phyloP scores from a whole-genome alignment of 2,113 vertebrate genomes.

The Scomber japonicus region DNA sequence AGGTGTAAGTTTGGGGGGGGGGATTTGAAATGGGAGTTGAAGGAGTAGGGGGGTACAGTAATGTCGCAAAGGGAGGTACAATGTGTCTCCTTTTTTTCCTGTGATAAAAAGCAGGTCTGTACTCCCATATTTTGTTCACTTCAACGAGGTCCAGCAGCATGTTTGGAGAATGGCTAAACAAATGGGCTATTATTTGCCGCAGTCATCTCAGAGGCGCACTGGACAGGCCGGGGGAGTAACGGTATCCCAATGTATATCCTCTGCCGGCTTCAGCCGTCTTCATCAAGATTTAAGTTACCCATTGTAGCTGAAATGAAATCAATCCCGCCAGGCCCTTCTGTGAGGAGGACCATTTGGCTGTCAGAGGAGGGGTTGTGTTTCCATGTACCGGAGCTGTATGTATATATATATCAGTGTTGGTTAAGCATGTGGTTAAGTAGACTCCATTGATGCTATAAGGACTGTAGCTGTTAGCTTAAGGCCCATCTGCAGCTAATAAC shows the following conservation, averaged over 20 bases:
- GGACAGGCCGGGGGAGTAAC: slow-evolving; percentile 62
- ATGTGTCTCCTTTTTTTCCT: slow-evolving; percentile 42
- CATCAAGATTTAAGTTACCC: slow-evolving; percentile 74
- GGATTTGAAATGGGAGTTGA: slow-evolving; percentile 69
- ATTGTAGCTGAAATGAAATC: slow-evolving; percentile 74
- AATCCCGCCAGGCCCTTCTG: slow-evolving; percentile 51
- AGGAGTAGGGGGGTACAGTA: slow-evolving; percentile 43
- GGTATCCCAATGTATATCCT: slow-evolving; percentile 68
- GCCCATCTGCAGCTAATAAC: too few species aligned
- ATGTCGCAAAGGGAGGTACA: slow-evolving; percentile 46
- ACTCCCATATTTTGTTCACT: slow-evolving; percentile 23
- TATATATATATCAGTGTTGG: slow-evolving; percentile 30
- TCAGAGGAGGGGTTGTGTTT: slow-evolving; percentile 62
- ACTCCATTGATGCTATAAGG: slow-evolving; percentile 10
- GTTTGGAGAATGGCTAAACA: slow-evolving; percentile 66
- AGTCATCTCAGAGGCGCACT: slow-evolving; percentile 41
- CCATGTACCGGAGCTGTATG: slow-evolving; percentile 36
- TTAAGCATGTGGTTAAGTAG: slow-evolving; percentile 47
- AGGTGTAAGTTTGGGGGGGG: slow-evolving; percentile 75
- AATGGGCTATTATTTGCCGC: slow-evolving; percentile 69
- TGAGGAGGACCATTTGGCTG: slow-evolving; percentile 69
- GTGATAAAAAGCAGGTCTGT: slow-evolving; percentile 56
- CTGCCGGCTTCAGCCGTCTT: slow-evolving; percentile 64
- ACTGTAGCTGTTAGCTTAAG: too few species aligned
- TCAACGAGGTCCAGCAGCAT: slow-evolving; percentile 53